These are phyloP conservation scores for Aplodontia rufa DNA, from an alignment of 2,113 vertebrate genomes.

Conservation along the genomic window DNA sequence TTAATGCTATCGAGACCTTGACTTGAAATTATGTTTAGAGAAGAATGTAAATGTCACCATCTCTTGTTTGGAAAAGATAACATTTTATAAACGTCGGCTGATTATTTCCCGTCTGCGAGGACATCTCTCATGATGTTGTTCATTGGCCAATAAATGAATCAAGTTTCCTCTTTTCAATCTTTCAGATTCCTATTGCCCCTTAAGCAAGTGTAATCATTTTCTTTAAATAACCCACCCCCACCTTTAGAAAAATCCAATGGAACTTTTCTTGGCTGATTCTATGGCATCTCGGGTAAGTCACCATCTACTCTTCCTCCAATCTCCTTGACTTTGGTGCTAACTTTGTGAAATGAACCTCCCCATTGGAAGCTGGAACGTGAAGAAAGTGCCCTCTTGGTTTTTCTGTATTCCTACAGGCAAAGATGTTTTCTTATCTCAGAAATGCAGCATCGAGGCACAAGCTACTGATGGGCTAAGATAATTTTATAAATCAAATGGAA, in stretches of 20 bases:
- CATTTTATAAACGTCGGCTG: constrained; percentile 15
- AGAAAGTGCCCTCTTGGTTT: constrained; percentile 3
- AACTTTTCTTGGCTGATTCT: constrained; percentile 79
- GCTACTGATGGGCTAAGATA: constrained; percentile 36
- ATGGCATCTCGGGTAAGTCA: constrained; percentile 82
- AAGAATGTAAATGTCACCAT: constrained; percentile 24
- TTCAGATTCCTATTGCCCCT: not conserved
- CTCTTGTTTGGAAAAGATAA: constrained; percentile 51
- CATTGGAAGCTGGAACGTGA: not conserved
- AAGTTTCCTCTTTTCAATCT: not conserved
- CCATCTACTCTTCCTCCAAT: constrained; percentile 56
- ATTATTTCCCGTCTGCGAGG: not conserved
- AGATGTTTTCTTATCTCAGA: constrained; percentile 68
- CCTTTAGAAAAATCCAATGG: not conserved
- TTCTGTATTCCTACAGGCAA: constrained; percentile 61
- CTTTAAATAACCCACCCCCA: constrained; percentile 56
- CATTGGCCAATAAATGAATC: not conserved
- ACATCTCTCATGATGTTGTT: not conserved
- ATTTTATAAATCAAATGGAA: constrained; percentile 51
- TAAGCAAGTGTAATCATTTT: not conserved
- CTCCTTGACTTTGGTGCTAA: constrained; percentile 60
- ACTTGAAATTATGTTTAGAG: constrained; percentile 55
- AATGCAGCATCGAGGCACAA: constrained; percentile 55
- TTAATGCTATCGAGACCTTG: constrained; percentile 48
- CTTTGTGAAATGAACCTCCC: constrained; percentile 36